Evolutionary conservation across 2,888 invertebrate genomes (phyloP).

Genomic region (Euplexia lucipara): DNA sequence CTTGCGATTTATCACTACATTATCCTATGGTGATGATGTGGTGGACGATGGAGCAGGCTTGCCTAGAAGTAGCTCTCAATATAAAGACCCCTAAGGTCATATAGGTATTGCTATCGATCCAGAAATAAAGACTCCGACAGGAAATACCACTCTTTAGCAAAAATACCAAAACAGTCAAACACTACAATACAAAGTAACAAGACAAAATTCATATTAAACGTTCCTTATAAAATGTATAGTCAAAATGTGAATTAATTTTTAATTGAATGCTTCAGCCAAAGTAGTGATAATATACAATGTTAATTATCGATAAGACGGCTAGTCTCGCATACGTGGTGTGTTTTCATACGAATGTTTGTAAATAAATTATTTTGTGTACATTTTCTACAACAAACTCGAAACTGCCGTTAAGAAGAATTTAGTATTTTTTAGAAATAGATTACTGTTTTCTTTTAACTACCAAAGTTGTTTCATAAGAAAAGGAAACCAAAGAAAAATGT

Average conservation of each 20-base stretch:
- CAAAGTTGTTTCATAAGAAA: not conserved
- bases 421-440: constrained; percentile 12
- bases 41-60: too few species aligned
- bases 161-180: not conserved
- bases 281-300: constrained; percentile 46
- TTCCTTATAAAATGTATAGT: constrained; percentile 58
- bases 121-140: too few species aligned
- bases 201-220: constrained; percentile 26
- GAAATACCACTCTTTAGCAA: not conserved
- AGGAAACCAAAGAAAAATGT: not conserved
- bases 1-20: too few species aligned
- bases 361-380: not conserved
- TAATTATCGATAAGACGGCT: constrained; percentile 44
- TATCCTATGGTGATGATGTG: too few species aligned
- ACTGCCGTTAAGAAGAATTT: constrained; percentile 11
- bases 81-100: too few species aligned
- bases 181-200: constrained; percentile 5
- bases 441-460: not conserved
- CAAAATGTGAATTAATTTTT: constrained; percentile 28
- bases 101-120: too few species aligned
- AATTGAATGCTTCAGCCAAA: constrained; percentile 49
- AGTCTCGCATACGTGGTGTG: constrained; percentile 49
- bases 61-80: too few species aligned
- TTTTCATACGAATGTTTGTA: constrained; percentile 40
- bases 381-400: not conserved